Evolutionary conservation across 2,888 invertebrate genomes (phyloP), one percentile per base, ranked within the genome.

Genomic region (Bruchidius siliquastri): DNA sequence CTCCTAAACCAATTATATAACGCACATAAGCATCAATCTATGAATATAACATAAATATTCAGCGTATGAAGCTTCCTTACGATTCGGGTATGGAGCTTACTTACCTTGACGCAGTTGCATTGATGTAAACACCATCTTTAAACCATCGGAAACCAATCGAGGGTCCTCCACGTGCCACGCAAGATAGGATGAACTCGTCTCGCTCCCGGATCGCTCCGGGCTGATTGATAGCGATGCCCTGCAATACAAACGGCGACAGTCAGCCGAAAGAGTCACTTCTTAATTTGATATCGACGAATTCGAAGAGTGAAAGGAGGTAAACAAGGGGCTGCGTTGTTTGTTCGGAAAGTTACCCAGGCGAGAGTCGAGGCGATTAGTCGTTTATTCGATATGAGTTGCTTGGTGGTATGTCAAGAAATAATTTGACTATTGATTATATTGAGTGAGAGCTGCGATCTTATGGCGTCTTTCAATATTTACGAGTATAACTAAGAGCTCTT

Each of bases 91-190:
- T n/a, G n/a, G n/a, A n/a, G n/a, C n/a, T n/a, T n/a, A 73, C 66
- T 88, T 86, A 92, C 94, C 94, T 92, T 71, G 90, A 91, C 20
- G 93, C 91, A 76, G 92, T 91, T 80, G 92, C 91, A 85, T 95
- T 94, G 76, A 95, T 91, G 79, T 90, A 89, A 78, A 92, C 88
- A 4, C 92, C 92, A 82, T 95, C 94, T 85, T 95, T 95, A 88
- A 91, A 94, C 95, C 95, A 95, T 32, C 90, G 90, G 84, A 95
- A 95, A 73, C 88, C 89, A 83, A 93, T 92, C 78, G 90, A 89
- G 0, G 92, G 90, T 69, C 94, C 93, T 72, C 94, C 94, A 82
- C 93, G 91, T 22, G 94, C 94, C 78, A 91, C 89, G 83, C 95
- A 95, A 72, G 92, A 92, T 77, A 95, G 87, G 80, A 92, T 91